Base-by-base conservation (phyloP, 2,113 vertebrate species). In the Meleagris gallopavo region DNA sequence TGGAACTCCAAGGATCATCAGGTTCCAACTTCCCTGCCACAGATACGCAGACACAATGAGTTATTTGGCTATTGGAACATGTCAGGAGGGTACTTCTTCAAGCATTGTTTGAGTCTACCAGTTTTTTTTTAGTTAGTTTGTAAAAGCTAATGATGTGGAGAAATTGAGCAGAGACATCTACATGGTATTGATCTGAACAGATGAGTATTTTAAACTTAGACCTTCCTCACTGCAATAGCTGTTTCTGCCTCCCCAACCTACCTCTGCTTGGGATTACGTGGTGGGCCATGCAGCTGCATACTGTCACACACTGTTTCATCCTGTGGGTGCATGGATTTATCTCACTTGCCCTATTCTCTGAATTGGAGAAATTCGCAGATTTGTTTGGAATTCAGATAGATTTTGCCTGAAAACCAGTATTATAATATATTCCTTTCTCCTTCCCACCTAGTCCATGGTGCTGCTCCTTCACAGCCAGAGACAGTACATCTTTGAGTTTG, bases 401-500 rank as follows among this genome's bases (percentile, higher is more conserved):
- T 79, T 84, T 87, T 60, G 7, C 30, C 71, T 45, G 32, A 60
- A 92, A 85, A 66, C 7, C 9, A 24, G 19, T 25, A n/a, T 40
- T 48, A 10, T 91, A 86, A 95, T 48, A 85, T 25, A 1, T 80
- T 60, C 9, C 60, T 94, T 94, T 90, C 77, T 92, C 72, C 91
- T 86, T 89, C 92, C 94, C 52, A 52, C 95, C 78, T 93, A 99
- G 99, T 99, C 99, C 82, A 99, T 99, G 99, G 99, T 99, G 58
- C 97, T 99, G 66, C 98, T 99, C 13, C 99, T 99, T 48, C 99
- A 99, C 95, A 99, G 99, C 97, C 99, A 99, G 96, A 97, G 99
- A 76, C 99, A 99, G 89, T 99, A 99, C 80, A 99, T 99, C 97
- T 99, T 99, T 57, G 99, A 99, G 95, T 99, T 99, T 50, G 99